Base-by-base conservation (phyloP, 2,113 vertebrate species). In the Spheniscus mendiculus region DNA sequence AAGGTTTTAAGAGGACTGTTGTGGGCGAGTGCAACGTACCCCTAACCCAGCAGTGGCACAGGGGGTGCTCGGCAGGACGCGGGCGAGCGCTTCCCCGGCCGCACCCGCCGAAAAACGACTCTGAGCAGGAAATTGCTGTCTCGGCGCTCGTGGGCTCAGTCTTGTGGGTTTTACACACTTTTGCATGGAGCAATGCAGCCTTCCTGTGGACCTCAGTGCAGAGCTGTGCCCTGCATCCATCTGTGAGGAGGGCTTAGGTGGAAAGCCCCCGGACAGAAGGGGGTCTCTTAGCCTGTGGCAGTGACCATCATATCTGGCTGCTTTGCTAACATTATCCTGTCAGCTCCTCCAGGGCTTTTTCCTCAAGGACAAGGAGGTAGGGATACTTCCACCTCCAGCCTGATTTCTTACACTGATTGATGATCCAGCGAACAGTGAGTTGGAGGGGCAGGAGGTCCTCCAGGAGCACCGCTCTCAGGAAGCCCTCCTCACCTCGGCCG, bases 1-100 rank as follows among this genome's bases (percentile, higher is more conserved):
- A 25, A 56, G 19, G 25, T 21, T 18, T 25, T 10, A 8, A 4
- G 71, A 18, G 58, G 29, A 4, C 1, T 0, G 1, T 1, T 16
- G 42, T 3, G 47, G n/a, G 53, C 2, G 10, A 22, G 11, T 8
- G 15, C 44, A 3, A 10, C 6, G 42, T 32, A 21, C 19, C 12
- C 3, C 4, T 6, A 34, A n/a, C 18, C 67, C 3, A 11, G 84
- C 3, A 13, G 21, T 1, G 6, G 32, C 61, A 40, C 2, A 8
- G 44, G 72, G 72, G 30, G 12, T 22, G 36, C 49, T 65, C 3
- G 5, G 66, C 42, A 21, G 58, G 66, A n/a, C 2, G 11, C 10
- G 55, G n/a, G 30, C 1, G 4, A 38, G 66, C 0, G 2, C n/a
- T 55, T 72, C 38, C 32, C 38, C 5, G 3, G 32, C 29, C 13